These are phyloP conservation scores for Cepaea nemoralis DNA, from an alignment of 1,140 invertebrate genomes.

Conservation along the genomic window DNA sequence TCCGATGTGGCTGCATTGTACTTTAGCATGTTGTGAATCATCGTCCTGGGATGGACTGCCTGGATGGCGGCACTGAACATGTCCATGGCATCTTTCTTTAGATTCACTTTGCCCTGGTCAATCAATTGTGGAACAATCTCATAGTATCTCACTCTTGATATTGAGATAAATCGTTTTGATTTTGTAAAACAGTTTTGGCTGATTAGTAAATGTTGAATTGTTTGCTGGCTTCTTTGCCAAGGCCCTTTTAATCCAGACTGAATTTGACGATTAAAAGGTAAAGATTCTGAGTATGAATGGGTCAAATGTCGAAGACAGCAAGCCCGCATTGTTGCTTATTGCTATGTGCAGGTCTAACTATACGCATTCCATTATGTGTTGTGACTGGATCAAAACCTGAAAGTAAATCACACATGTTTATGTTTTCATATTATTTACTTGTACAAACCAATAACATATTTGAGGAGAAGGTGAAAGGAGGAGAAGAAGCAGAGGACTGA, in stretches of 20 bases:
- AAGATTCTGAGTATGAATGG: background rate
- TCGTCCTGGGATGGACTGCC: slow-evolving; percentile 61
- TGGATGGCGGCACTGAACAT: slow-evolving; percentile 61
- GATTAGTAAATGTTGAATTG: background rate
- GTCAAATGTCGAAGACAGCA: background rate
- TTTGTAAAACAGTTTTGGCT: background rate
- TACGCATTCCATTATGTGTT: no score
- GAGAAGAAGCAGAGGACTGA: no score
- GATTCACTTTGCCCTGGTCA: background rate
- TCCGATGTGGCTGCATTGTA: slow-evolving; percentile 36
- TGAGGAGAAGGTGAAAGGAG: no score
- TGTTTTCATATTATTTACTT: no score
- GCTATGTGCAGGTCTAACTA: no score
- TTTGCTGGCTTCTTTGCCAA: background rate
- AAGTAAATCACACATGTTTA: no score
- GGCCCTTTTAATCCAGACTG: background rate
- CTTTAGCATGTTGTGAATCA: slow-evolving; percentile 61
- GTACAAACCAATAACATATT: no score
- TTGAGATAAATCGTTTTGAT: background rate
- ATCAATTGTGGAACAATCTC: background rate
- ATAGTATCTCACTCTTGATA: background rate
- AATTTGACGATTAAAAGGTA: background rate
- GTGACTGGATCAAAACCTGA: no score
- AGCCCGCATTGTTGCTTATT: no score
- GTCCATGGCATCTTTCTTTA: slow-evolving; percentile 34